Conservation (phyloP, 2,888 invertebrate species). For the Pyrocoelia pectoralis region DNA sequence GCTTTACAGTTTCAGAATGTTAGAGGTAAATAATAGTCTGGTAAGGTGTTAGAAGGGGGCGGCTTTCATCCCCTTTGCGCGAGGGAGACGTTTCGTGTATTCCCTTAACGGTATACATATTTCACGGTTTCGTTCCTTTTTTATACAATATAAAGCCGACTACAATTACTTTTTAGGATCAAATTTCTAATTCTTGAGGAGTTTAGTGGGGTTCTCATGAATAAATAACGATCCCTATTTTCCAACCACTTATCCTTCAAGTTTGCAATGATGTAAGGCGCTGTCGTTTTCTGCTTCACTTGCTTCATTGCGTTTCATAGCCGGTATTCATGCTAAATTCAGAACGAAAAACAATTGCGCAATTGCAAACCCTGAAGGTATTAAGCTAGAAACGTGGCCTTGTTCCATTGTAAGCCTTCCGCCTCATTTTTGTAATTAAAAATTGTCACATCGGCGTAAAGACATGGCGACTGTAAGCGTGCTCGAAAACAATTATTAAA, state of each 20-base stretch:
- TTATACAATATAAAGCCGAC: neutral
- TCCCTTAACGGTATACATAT: neutral
- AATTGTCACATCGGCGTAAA: neutral
- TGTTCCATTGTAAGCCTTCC: too few species aligned
- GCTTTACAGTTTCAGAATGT: slow-evolving; percentile 24
- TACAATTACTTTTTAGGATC: slow-evolving; percentile 6
- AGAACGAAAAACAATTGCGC: neutral
- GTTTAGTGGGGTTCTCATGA: slow-evolving; percentile 13
- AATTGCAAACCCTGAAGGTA: neutral
- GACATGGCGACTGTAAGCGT: neutral
- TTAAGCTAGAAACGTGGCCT: neutral
- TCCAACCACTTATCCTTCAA: slow-evolving; percentile 21
- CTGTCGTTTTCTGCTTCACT: slow-evolving; percentile 16
- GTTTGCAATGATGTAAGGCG: slow-evolving; percentile 14
- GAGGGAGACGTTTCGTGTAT: slow-evolving; percentile 7
- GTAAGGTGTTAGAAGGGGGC: slow-evolving; percentile 16
- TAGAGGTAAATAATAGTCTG: slow-evolving; percentile 19
- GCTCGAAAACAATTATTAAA: neutral
- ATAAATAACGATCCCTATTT: slow-evolving; percentile 24
- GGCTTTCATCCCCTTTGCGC: slow-evolving; percentile 21
- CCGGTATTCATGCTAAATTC: neutral
- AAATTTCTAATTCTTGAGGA: slow-evolving; percentile 7
- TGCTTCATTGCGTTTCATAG: neutral
- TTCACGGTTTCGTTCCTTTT: neutral
- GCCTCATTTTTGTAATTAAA: neutral